Evolutionary conservation across 2,797 vertebrate genomes (phyloP), one percentile per base, ranked within the genome.

Genomic region (Silurus lanzhouensis): DNA sequence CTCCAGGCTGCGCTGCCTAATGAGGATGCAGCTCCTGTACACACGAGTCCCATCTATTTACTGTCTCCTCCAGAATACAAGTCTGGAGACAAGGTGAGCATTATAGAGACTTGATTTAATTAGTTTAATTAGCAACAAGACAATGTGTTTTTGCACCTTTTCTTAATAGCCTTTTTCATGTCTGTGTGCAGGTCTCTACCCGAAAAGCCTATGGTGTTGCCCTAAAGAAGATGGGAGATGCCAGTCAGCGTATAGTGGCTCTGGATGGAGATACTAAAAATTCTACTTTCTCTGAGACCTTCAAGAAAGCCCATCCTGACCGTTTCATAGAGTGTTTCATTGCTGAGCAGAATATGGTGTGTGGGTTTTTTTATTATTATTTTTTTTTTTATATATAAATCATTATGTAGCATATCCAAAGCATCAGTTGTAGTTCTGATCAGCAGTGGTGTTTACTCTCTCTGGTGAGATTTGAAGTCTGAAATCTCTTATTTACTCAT

Each of bases 321-420:
- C 96, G 96, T 61, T 98, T 93, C 90, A 94, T 97, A 0, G 96
- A 98, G 88, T 97, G 97, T 85, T 97, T 96, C 87, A 96, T 96
- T n/a, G 97, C 97, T 14, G 96, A 98, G 60, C 96, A 95, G 90
- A 96, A 95, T 89, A 95, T 96, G 94, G 95, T 95, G 66, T 71
- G 87, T 85, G 31, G 31, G 31, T 31, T 31, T 31, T 31, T 31
- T 31, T 31, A 1, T 31, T 27, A n/a, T 27, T 27, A 27, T 27
- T 27, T 27, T 27, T 27, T 1, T 27, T 27, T 27, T 27, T 1
- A 1, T 27, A 1, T 27, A 1, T 27, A 27, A 27, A 31, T 31
- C 27, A 9, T 14, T 27, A 9, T 55, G 20, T 6, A 19, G n/a
- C 9, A 57, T 27, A 10, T 66, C 19, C 6, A 61, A 14, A 66